Conservation (phyloP, 1,140 invertebrate species). For the Trichonephila clavipes region DNA sequence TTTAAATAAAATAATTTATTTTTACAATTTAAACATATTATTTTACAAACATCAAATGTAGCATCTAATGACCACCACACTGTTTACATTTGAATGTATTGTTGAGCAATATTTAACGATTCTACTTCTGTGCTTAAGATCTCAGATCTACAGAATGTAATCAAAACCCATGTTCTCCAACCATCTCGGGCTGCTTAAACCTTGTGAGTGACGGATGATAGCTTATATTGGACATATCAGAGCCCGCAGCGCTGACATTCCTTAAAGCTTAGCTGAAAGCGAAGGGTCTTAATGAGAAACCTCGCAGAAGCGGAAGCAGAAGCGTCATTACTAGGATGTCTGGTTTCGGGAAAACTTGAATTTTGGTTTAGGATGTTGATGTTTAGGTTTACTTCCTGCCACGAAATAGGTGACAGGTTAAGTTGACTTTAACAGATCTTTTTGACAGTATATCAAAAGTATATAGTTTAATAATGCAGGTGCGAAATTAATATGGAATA, state of each 20-base stretch:
- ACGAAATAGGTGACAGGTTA: not conserved
- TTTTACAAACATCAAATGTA: not conserved
- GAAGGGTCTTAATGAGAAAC: constrained; percentile 43
- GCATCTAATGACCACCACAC: not conserved
- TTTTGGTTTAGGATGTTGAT: constrained; percentile 5
- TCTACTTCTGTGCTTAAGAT: constrained; percentile 8
- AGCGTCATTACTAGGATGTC: constrained; percentile 25
- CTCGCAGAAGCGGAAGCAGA: not conserved
- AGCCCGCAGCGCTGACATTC: constrained; percentile 22
- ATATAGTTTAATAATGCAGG: too few species aligned
- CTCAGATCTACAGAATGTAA: constrained; percentile 11
- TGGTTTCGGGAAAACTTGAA: constrained; percentile 21
- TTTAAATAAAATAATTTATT: too few species aligned
- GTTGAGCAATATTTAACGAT: not conserved
- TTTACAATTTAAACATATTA: too few species aligned
- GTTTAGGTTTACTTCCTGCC: not conserved
- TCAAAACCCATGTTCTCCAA: not conserved
- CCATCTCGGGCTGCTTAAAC: not conserved
- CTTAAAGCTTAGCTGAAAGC: not conserved
- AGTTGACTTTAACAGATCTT: too few species aligned
- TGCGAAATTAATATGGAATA: too few species aligned
- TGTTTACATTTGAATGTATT: not conserved
- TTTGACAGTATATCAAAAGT: too few species aligned
- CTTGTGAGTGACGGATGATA: constrained; percentile 46
- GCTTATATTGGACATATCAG: constrained; percentile 31